Conservation (phyloP, 2,113 vertebrate genomes). For the Pholis gunnellus region DNA sequence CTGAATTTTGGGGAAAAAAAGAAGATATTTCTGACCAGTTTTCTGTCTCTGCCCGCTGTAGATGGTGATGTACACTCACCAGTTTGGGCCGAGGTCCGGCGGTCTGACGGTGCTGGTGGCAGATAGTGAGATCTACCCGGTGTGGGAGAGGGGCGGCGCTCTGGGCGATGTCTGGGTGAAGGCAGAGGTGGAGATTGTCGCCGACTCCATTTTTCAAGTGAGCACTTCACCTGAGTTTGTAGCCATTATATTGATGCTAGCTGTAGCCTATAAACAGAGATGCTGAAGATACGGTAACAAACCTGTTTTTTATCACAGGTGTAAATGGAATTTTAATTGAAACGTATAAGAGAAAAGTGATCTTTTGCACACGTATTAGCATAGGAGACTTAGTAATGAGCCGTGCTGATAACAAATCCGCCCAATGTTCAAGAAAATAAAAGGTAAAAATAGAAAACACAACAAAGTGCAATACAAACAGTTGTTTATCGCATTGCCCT, state of each 20-base stretch:
- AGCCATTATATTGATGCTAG: neutral
- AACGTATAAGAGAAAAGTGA: neutral
- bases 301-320: neutral
- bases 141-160: conserved; percentile 84
- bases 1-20: neutral
- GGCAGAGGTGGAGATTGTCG: conserved; percentile 85
- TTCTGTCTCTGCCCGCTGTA: conserved; percentile 56
- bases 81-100: conserved; percentile 85
- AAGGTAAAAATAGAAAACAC: neutral
- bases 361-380: neutral
- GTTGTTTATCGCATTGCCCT: neutral
- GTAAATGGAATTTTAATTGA: neutral
- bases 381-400: neutral
- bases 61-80: conserved; percentile 91
- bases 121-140: conserved; percentile 25
- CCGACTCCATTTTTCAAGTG: conserved; percentile 83
- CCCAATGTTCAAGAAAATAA: neutral
- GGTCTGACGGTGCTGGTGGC: conserved; percentile 82
- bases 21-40: neutral
- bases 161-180: conserved; percentile 90
- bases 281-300: neutral
- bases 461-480: neutral
- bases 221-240: neutral
- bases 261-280: neutral
- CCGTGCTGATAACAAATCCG: too few relatives aligned